Evolutionary conservation across 37 sponge, comb jelly and placozoan species (phyloP), one percentile per base, ranked within the genome.

Genomic region (Diacarnus erythraeanus): DNA sequence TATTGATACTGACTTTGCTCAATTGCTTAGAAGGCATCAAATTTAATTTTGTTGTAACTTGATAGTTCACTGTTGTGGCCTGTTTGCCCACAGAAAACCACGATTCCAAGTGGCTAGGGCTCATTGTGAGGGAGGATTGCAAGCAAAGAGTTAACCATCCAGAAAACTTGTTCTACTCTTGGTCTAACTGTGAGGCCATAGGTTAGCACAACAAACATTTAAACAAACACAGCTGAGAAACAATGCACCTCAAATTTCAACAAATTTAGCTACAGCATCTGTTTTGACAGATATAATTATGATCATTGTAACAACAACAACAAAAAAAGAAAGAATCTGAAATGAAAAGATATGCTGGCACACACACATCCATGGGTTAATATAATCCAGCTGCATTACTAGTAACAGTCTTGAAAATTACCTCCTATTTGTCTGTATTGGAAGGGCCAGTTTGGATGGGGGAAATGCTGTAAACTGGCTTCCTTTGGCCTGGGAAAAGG

Each of bases 61-160:
- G 72, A 84, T 71, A 69, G 71, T 29, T 29, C 17, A 59, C 43
- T 72, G 85, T 77, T 77, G 71, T 64, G 25, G 38, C 27, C 26
- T 84, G 85, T 84, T 82, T 77, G 77, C 83, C 82, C 59, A 82
- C 83, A 76, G 67, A 30, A 25, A 67, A 38, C 63, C 78, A 61
- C 65, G 36, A 33, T 71, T 56, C 73, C 74, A 77, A 81, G 77
- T 77, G 77, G 85, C 34, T 51, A 39, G 30, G 42, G 66, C 38
- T 47, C 56, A 9, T 77, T 84, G 85, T 64, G 85, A 75, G 78
- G 84, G 85, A 77, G 85, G 85, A 39, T 47, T 43, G 66, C 36
- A 74, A 74, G 56, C 68, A 54, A 58, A 15, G 36, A 25, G 30
- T 47, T 74, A 71, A 29, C 74, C 30, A 51, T 2, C 42, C 42